Evolutionary conservation across 2,797 vertebrate genomes (phyloP).

Genomic region (Sarcoramphus papa): DNA sequence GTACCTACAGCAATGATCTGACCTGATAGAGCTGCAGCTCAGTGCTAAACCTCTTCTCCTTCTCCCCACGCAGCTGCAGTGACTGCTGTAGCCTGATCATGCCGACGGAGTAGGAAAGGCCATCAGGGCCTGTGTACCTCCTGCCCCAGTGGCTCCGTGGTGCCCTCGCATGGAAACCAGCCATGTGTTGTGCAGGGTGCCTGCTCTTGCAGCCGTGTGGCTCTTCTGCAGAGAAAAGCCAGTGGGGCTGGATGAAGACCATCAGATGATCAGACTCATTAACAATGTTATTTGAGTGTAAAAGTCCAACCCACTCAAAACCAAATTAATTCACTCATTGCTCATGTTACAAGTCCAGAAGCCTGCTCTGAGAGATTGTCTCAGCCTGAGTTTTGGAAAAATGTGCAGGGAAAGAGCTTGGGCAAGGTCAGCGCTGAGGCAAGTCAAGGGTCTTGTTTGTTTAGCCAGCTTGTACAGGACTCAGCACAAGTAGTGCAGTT

Average conservation of each 20-base stretch:
- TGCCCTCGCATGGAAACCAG: background rate
- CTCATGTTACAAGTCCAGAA: background rate
- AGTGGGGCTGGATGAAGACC: background rate
- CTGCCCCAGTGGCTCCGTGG: background rate
- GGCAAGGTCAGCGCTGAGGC: background rate
- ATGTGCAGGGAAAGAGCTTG: background rate
- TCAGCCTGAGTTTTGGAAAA: background rate
- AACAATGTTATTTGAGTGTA: background rate
- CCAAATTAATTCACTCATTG: background rate
- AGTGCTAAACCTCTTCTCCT: background rate
- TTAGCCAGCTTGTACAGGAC: background rate
- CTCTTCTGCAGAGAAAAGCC: background rate
- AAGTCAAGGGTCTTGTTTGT: background rate
- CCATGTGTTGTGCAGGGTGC: rapidly evolving
- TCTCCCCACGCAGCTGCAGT: background rate
- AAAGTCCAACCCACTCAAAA: background rate
- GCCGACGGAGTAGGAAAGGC: background rate
- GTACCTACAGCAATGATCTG: background rate
- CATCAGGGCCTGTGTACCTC: rapidly evolving
- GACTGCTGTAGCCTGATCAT: background rate
- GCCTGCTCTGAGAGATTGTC: background rate
- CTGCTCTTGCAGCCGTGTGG: background rate
- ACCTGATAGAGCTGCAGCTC: background rate
- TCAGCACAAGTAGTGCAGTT: background rate
- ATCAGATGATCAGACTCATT: background rate